phyloP scores from a whole-genome alignment of 1,140 invertebrate genomes.

The Sminthurides bifidus region DNA sequence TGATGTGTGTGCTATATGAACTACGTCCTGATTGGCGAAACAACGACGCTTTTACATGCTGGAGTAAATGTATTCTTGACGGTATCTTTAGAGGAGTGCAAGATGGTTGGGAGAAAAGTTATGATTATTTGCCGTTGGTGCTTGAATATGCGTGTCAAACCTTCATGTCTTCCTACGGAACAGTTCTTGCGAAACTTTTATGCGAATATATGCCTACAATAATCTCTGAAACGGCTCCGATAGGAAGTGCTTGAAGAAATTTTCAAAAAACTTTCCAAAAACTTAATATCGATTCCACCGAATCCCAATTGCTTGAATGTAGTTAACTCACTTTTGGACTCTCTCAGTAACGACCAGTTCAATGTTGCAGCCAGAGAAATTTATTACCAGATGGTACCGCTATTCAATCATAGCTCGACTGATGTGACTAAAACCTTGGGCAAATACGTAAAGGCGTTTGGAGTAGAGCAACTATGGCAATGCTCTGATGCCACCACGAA shows the following conservation, averaged over 20 bases:
- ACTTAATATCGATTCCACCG: constrained; percentile 28
- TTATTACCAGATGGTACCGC: constrained; percentile 23
- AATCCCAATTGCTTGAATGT: constrained; percentile 23
- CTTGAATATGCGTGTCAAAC: constrained; percentile 14
- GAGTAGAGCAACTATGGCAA: constrained; percentile 25
- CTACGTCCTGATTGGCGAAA: constrained; percentile 26
- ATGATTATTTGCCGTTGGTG: constrained; percentile 10
- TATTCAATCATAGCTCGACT: constrained; percentile 5
- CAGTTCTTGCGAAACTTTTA: constrained; percentile 3
- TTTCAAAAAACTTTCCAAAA: constrained; percentile 22
- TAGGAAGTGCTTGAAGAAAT: constrained; percentile 13
- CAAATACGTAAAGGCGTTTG: constrained; percentile 25
- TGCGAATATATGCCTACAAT: constrained; percentile 20
- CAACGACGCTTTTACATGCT: constrained; percentile 20
- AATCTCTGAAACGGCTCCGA: not conserved
- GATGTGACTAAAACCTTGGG: constrained; percentile 13
- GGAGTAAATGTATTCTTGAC: constrained; percentile 24
- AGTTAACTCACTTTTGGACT: constrained; percentile 9
- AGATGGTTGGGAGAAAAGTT: not conserved
- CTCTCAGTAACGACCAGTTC: constrained; percentile 4
- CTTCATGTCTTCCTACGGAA: constrained; percentile 18
- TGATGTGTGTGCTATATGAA: constrained; percentile 24
- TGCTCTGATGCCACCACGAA: constrained; percentile 9
- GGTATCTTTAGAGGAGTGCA: constrained; percentile 13
- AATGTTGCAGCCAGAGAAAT: constrained; percentile 13